phyloP scores from a whole-genome alignment of 2,113 vertebrate genomes.

The Paramisgurnus dabryanus region DNA sequence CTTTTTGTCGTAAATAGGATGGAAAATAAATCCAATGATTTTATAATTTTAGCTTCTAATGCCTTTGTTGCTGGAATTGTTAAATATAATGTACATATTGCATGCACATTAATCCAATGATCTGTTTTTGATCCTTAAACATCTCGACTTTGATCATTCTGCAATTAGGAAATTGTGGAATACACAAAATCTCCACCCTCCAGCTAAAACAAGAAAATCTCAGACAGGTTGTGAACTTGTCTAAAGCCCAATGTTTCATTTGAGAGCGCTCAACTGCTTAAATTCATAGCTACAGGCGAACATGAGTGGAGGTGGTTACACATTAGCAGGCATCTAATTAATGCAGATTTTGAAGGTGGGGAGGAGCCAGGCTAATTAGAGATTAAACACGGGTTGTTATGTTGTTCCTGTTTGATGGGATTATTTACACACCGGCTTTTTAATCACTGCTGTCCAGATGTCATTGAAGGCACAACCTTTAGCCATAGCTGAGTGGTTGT shows the following conservation, averaged over 20 bases:
- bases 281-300: constrained; percentile 22
- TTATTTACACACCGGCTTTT: constrained; percentile 65
- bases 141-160: neutral
- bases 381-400: constrained; percentile 72
- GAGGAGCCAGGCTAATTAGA: constrained; percentile 72
- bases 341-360: constrained; percentile 64
- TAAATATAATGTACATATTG: neutral
- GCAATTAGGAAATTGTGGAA: neutral
- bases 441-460: constrained; percentile 68
- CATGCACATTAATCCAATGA: neutral
- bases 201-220: neutral
- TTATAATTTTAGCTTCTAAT: too few relatives aligned
- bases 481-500: constrained; percentile 47
- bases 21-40: too few relatives aligned
- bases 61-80: neutral
- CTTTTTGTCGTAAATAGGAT: too few relatives aligned
- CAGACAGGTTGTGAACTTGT: neutral
- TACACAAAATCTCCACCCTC: neutral
- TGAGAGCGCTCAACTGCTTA: neutral
- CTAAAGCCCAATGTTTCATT: neutral
- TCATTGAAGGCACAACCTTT: constrained; percentile 65
- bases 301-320: constrained; percentile 58
- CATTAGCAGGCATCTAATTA: constrained; percentile 71
- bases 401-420: constrained; percentile 74
- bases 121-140: neutral